These are phyloP conservation scores for Glaucopsyche alexis DNA, from an alignment of 2,888 invertebrate genomes.

Conservation along the genomic window DNA sequence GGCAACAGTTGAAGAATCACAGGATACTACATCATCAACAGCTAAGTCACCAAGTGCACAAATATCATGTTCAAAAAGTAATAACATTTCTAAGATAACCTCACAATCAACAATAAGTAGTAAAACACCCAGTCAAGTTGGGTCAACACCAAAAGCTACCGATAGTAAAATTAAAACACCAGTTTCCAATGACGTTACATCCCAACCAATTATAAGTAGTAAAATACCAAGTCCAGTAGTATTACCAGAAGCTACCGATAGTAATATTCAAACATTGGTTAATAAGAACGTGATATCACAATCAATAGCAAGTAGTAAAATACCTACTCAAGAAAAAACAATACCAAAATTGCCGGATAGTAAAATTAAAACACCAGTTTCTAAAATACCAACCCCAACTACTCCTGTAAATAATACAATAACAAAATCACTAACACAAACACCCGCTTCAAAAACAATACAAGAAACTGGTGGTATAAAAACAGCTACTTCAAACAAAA, in stretches of 20 bases:
- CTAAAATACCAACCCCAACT: conserved; percentile 4
- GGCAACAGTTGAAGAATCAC: conserved; percentile 42
- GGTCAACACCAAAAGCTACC: neutral
- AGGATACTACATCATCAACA: neutral
- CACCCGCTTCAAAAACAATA: neutral
- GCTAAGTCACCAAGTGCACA: neutral
- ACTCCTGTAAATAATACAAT: neutral
- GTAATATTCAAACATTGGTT: neutral
- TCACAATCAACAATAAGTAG: neutral
- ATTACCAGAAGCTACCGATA: neutral
- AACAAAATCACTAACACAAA: neutral
- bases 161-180: conserved; percentile 2
- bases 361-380: conserved; percentile 12
- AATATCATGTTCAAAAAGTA: neutral
- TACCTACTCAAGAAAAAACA: neutral
- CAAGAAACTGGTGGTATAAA: neutral
- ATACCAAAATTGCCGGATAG: neutral
- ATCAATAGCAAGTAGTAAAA: neutral
- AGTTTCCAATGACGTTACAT: neutral
- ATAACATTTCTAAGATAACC: neutral
- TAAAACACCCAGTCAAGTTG: conserved; percentile 5
- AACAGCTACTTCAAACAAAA: neutral
- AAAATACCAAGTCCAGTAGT: neutral
- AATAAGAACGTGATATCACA: neutral
- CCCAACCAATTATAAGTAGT: neutral